Base-by-base conservation (phyloP, 37 sponge, comb jelly and placozoan genomes). In the Crambe crambe region DNA sequence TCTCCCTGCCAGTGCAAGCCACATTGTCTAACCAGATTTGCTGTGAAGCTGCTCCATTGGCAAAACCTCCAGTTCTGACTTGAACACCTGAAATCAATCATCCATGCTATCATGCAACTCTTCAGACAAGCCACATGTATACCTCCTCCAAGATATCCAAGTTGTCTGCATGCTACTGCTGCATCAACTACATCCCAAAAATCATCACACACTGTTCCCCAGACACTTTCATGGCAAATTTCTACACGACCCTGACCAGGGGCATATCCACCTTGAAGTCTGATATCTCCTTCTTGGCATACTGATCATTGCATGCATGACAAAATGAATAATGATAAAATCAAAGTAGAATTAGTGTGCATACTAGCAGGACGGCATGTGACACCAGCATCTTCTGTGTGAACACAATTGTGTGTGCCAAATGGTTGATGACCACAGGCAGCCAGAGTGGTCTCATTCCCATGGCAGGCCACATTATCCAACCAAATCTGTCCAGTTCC, bases 301-400 rank as follows among this genome's bases (percentile, higher is more conserved):
- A 27, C 56, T 75, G 75, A 21, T 32, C 21, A n/a, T n/a, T n/a
- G n/a, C n/a, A n/a, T n/a, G n/a, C n/a, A n/a, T n/a, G n/a, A n/a
- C n/a, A n/a, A n/a, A n/a, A n/a, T n/a, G n/a, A n/a, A n/a, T n/a
- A n/a, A n/a, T n/a, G n/a, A n/a, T n/a, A n/a, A n/a, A n/a, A n/a
- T n/a, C n/a, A n/a, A n/a, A n/a, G n/a, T n/a, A n/a, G n/a, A n/a
- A n/a, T n/a, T n/a, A n/a, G n/a, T n/a, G n/a, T n/a, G n/a, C n/a
- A n/a, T n/a, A n/a, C n/a, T n/a, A n/a, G n/a, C n/a, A n/a, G n/a
- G n/a, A n/a, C n/a, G n/a, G 37, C 86, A 86, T 23, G 72, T 42
- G 27, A 86, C 80, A 27, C 80, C 80, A 1, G 80, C 86, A 79
- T 79, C 79, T 38, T 86, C 86, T 59, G 4, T 22, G 37, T 79